Conservation (phyloP, 2,113 vertebrate species). For the Dipodomys stephensi region DNA sequence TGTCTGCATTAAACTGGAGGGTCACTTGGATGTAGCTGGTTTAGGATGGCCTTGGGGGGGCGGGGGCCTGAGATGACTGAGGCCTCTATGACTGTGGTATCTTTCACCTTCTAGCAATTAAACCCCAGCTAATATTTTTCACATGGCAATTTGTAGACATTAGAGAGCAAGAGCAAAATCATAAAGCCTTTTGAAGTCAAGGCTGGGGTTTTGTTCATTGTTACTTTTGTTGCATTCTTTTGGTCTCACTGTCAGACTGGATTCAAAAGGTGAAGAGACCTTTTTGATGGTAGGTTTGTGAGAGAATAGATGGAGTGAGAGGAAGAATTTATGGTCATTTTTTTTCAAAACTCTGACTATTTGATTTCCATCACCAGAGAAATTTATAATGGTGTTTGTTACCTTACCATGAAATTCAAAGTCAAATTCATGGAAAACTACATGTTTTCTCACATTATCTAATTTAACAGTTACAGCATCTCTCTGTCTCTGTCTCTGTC, state of each 20-base stretch:
- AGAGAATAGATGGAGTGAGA: neutral
- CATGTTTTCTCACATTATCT: slow-evolving; percentile 40
- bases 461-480: slow-evolving; percentile 23
- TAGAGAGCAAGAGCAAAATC: slow-evolving; percentile 40
- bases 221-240: neutral
- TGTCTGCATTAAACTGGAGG: neutral
- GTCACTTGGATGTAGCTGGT: neutral
- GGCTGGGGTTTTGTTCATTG: neutral
- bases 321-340: neutral
- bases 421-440: neutral
- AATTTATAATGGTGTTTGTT: slow-evolving; percentile 25
- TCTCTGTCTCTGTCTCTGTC: neutral
- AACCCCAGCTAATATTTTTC: neutral
- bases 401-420: slow-evolving; percentile 39
- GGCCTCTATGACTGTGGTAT: neutral
- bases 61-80: neutral
- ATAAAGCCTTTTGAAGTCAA: neutral
- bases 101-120: neutral
- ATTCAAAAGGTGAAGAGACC: neutral
- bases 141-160: neutral
- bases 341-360: neutral
- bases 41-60: neutral
- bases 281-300: slow-evolving; percentile 20
- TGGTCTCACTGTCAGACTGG: neutral
- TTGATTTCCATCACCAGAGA: slow-evolving; percentile 37